A percentile compares a stretch with the other conserved stretches of the same genome.
phyloP scores from a whole-genome alignment of 2,888 invertebrate species.

The Onchidella celtica region DNA sequence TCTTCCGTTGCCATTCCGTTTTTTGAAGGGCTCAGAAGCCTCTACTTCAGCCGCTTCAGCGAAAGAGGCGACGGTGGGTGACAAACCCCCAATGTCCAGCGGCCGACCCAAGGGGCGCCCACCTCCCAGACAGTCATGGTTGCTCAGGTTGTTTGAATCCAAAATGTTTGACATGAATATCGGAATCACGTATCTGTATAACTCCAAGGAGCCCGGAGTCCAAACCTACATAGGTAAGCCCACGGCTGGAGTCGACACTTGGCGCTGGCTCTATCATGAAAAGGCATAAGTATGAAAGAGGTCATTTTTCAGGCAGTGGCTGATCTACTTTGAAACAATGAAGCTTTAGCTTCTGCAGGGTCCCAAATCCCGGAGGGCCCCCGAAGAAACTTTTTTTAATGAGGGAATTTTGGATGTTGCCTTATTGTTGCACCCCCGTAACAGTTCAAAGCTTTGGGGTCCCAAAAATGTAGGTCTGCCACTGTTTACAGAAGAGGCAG shows the following conservation, averaged over 20 bases:
- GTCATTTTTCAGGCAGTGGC: too few relatives aligned
- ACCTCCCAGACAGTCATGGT: slow-evolving; percentile 80
- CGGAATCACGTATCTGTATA: slow-evolving; percentile 98
- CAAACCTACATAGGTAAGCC: slow-evolving; percentile 94
- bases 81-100: slow-evolving; percentile 46
- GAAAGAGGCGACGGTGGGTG: slow-evolving; percentile 46
- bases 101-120: slow-evolving; percentile 46
- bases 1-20: slow-evolving; percentile 50
- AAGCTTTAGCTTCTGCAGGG: too few relatives aligned
- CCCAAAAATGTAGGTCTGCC: too few relatives aligned
- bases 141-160: slow-evolving; percentile 96
- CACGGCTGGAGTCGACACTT: background rate
- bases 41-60: slow-evolving; percentile 26
- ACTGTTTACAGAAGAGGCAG: too few relatives aligned
- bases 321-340: too few relatives aligned
- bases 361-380: too few relatives aligned
- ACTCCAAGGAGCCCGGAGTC: slow-evolving; percentile 98
- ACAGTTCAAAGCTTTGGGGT: too few relatives aligned
- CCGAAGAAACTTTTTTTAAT: too few relatives aligned
- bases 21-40: slow-evolving; percentile 24
- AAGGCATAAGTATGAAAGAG: too few relatives aligned
- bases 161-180: slow-evolving; percentile 98
- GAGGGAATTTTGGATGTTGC: too few relatives aligned
- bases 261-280: too few relatives aligned
- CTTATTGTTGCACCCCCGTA: too few relatives aligned